phyloP scores from a whole-genome alignment of 2,797 vertebrate species.

The Manis javanica region DNA sequence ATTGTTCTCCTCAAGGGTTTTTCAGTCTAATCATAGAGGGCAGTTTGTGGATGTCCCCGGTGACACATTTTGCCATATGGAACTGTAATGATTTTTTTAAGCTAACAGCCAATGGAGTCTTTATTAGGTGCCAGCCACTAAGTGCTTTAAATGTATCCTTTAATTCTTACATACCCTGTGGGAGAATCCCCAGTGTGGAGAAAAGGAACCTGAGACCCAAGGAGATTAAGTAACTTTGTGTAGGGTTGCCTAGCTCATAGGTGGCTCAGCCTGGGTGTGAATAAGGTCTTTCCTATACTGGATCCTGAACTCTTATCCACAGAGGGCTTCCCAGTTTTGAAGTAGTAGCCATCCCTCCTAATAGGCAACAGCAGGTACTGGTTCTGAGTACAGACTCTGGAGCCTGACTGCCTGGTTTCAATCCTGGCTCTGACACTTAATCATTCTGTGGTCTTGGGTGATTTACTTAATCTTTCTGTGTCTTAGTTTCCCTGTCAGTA shows the following conservation, averaged over 20 bases:
- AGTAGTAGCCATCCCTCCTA: not conserved
- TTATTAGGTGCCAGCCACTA: not conserved
- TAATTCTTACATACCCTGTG: not conserved
- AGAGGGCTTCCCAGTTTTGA: not conserved
- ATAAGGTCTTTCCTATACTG: not conserved
- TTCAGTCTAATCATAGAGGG: not conserved
- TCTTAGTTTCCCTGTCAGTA: not conserved
- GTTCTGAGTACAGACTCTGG: not conserved
- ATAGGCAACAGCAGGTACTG: not conserved
- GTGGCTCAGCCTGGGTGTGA: not conserved
- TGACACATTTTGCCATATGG: not conserved
- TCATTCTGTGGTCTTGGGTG: not conserved
- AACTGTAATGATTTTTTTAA: conserved; percentile 15
- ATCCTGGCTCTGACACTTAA: not conserved
- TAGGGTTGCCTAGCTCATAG: not conserved
- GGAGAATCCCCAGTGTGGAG: not conserved
- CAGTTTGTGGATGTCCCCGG: not conserved
- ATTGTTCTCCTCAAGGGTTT: not conserved
- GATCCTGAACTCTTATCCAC: not conserved
- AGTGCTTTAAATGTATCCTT: not conserved
- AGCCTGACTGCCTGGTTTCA: not conserved
- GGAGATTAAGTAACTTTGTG: not conserved
- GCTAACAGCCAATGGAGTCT: not conserved
- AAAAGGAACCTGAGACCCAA: not conserved
- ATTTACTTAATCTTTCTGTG: not conserved